These are phyloP conservation scores for Choristoneura fumiferana DNA, from an alignment of 1,140 invertebrate species.

Conservation along the genomic window DNA sequence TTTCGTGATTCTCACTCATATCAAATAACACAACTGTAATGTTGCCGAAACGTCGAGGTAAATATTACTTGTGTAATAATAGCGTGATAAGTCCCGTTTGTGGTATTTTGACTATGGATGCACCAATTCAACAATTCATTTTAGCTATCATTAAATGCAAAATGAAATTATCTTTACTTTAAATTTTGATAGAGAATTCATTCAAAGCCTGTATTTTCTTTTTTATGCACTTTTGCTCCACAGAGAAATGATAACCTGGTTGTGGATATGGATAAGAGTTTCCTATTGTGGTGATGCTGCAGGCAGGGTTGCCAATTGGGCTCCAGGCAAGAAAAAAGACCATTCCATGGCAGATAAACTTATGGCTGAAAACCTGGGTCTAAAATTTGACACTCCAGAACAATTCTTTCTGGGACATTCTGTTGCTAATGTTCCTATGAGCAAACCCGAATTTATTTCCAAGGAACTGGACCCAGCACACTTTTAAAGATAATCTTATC, in stretches of 20 bases:
- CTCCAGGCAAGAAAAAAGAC: slow-evolving; percentile 92
- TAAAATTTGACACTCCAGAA: slow-evolving; percentile 95
- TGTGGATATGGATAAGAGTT: slow-evolving; percentile 84
- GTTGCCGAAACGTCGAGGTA: too few relatives aligned
- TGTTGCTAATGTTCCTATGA: slow-evolving; percentile 56
- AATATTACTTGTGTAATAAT: too few relatives aligned
- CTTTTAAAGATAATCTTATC: slow-evolving; percentile 77
- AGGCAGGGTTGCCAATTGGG: slow-evolving; percentile 86
- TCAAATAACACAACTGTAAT: too few relatives aligned
- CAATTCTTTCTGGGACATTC: slow-evolving; percentile 89
- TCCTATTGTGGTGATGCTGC: slow-evolving; percentile 97
- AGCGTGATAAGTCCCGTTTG: too few relatives aligned
- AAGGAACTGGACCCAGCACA: slow-evolving; percentile 75
- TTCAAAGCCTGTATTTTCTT: too few relatives aligned
- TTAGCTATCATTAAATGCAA: too few relatives aligned
- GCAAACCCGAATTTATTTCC: slow-evolving; percentile 89
- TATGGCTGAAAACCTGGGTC: slow-evolving; percentile 92
- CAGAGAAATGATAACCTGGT: slow-evolving; percentile 86
- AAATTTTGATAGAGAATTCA: too few relatives aligned
- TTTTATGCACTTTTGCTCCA: too few relatives aligned
- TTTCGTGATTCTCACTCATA: too few relatives aligned
- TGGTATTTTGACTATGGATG: too few relatives aligned
- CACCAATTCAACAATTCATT: too few relatives aligned
- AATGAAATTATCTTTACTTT: too few relatives aligned
- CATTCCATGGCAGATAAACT: slow-evolving; percentile 94